Evolutionary conservation across 2,797 vertebrate species (phyloP).

Genomic region (Channallabes apus): DNA sequence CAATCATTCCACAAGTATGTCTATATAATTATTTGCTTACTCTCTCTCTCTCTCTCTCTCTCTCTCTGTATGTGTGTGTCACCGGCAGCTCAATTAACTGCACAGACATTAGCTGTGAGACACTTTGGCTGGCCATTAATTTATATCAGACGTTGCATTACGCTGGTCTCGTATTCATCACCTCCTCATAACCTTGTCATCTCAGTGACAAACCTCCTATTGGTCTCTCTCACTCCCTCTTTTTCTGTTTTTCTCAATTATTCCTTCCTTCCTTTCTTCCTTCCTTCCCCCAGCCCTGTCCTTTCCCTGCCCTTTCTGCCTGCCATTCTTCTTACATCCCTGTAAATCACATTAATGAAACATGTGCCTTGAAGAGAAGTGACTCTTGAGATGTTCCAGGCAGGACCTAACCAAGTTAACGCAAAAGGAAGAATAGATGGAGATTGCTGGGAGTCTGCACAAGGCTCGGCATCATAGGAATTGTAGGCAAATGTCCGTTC

Average conservation of each 20-base stretch:
- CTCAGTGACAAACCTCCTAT: slow-evolving; percentile 47
- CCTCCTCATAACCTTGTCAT: slow-evolving; percentile 67
- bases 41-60: slow-evolving; percentile 22
- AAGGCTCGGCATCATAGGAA: slow-evolving; percentile 7
- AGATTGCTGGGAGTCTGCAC: slow-evolving; percentile 12
- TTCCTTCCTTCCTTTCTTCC: background rate
- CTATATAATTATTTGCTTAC: background rate
- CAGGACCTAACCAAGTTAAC: slow-evolving; percentile 35
- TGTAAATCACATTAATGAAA: slow-evolving; percentile 47
- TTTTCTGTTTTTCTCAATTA: background rate
- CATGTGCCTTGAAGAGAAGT: slow-evolving; percentile 34
- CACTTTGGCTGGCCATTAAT: slow-evolving; percentile 52
- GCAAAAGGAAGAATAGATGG: slow-evolving; percentile 22
- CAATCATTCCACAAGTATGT: background rate
- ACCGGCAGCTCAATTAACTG: slow-evolving; percentile 57
- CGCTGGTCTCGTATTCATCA: slow-evolving; percentile 53
- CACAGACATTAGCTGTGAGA: slow-evolving; percentile 49
- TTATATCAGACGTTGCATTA: slow-evolving; percentile 53
- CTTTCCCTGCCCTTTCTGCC: slow-evolving; percentile 19
- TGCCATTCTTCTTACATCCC: slow-evolving; percentile 8
- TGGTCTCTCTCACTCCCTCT: background rate
- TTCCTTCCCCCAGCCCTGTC: slow-evolving; percentile 1
- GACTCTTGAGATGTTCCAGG: slow-evolving; percentile 40
- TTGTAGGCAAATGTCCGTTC: slow-evolving; percentile 21
- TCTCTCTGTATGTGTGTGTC: too few species aligned